A percentile compares a stretch with the other conserved stretches of the same genome.
phyloP scores from a whole-genome alignment of 2,888 invertebrate species.

The Clitarchus hookeri region DNA sequence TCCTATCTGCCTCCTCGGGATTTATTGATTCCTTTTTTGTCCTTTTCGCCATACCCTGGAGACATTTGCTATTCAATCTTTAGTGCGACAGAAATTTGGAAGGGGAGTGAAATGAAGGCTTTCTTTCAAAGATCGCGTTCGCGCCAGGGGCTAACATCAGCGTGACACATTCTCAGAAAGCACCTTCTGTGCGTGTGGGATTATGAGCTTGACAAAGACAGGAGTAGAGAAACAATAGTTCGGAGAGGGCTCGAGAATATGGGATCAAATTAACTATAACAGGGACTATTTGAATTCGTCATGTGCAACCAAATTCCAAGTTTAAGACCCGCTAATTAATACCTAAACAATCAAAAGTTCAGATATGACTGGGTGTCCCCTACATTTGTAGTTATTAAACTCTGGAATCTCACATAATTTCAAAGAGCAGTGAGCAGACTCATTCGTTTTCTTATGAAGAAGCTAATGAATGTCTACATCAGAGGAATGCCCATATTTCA shows the following conservation, averaged over 20 bases:
- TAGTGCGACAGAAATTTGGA: background rate
- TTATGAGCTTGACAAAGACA: background rate
- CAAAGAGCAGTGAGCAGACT: too few species aligned
- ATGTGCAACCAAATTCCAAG: too few species aligned
- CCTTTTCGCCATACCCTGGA: background rate
- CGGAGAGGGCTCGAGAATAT: background rate
- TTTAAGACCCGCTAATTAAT: too few species aligned
- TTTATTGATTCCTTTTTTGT: background rate
- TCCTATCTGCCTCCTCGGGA: background rate
- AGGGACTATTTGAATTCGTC: background rate
- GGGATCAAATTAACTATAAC: background rate
- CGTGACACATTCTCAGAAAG: background rate
- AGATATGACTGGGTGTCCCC: too few species aligned
- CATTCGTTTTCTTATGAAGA: too few species aligned
- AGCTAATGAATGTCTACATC: too few species aligned
- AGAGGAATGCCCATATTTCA: too few species aligned
- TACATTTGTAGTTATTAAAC: too few species aligned
- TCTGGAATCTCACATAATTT: too few species aligned
- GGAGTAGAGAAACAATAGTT: background rate
- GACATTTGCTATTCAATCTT: constrained; percentile 14
- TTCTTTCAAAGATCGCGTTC: background rate
- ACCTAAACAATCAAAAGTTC: too few species aligned
- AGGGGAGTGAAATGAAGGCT: background rate
- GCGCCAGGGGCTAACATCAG: background rate
- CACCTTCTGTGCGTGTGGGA: background rate